Conservation (phyloP, 2,113 vertebrate species). For the Tringa solitaria region DNA sequence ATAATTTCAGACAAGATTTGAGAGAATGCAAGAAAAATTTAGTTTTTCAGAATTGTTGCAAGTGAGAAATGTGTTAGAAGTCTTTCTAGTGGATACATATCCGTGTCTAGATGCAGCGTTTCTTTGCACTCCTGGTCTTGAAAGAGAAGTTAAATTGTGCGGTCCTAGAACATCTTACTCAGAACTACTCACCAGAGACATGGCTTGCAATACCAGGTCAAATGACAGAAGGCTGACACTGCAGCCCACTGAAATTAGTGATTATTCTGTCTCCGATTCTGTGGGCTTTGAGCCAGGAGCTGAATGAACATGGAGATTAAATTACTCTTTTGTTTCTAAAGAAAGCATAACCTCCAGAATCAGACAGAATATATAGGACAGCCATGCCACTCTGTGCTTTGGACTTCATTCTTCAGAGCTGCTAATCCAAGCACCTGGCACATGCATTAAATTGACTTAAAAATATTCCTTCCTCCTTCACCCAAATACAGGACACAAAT, state of each 20-base stretch:
- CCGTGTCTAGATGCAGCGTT: not conserved
- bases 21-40: not conserved
- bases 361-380: conserved; percentile 35
- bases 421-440: conserved; percentile 52
- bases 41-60: not conserved
- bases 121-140: not conserved
- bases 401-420: conserved; percentile 35
- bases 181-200: not conserved
- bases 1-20: not conserved
- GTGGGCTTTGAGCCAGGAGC: not conserved
- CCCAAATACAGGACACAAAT: conserved; percentile 40
- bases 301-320: conserved; percentile 21
- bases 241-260: not conserved
- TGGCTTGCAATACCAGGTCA: not conserved
- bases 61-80: not conserved
- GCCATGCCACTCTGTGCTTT: not conserved
- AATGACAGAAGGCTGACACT: not conserved
- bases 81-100: not conserved
- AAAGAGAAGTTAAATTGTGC: not conserved
- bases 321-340: conserved; percentile 28
- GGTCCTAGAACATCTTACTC: not conserved
- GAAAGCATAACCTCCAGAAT: conserved; percentile 18
- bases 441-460: conserved; percentile 54
- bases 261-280: not conserved
- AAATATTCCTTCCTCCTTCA: conserved; percentile 44